These are phyloP conservation scores for Sialis fuliginosa DNA, from an alignment of 2,888 invertebrate species.

Conservation along the genomic window DNA sequence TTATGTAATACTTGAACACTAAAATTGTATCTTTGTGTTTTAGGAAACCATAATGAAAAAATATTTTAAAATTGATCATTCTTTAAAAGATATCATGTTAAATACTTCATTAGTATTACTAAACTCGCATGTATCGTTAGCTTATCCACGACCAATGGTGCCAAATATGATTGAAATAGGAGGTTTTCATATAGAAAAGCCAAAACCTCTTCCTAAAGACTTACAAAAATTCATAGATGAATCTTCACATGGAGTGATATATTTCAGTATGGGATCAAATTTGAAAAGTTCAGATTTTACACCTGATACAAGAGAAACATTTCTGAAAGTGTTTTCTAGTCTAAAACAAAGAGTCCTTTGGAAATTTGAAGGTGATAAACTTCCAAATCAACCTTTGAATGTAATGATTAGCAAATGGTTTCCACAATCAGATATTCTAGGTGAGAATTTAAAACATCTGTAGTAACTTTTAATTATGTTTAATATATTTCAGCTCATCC, in stretches of 20 bases:
- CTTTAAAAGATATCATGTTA: slow-evolving; percentile 6
- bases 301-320: slow-evolving; percentile 11
- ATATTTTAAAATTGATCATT: too few species aligned
- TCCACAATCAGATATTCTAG: slow-evolving; percentile 2
- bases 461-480: not conserved
- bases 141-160: slow-evolving; percentile 27
- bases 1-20: too few species aligned
- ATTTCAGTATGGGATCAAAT: slow-evolving; percentile 22
- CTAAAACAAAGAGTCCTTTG: slow-evolving; percentile 1
- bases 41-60: too few species aligned
- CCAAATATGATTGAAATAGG: slow-evolving; percentile 26
- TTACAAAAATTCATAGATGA: slow-evolving; percentile 17
- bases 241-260: slow-evolving; percentile 17
- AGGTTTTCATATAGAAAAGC: slow-evolving; percentile 16
- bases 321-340: not conserved
- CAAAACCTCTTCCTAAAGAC: slow-evolving; percentile 9
- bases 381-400: not conserved
- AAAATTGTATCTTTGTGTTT: too few species aligned
- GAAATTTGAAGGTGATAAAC: slow-evolving; percentile 1
- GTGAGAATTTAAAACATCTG: slow-evolving; percentile 8
- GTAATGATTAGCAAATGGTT: slow-evolving; percentile 1
- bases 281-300: slow-evolving; percentile 16
- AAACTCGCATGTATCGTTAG: slow-evolving; percentile 21
- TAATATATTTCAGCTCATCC: slow-evolving; percentile 23
- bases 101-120: slow-evolving; percentile 15